Conservation (phyloP, 2,113 vertebrate genomes). For the Neogobius melanostomus region DNA sequence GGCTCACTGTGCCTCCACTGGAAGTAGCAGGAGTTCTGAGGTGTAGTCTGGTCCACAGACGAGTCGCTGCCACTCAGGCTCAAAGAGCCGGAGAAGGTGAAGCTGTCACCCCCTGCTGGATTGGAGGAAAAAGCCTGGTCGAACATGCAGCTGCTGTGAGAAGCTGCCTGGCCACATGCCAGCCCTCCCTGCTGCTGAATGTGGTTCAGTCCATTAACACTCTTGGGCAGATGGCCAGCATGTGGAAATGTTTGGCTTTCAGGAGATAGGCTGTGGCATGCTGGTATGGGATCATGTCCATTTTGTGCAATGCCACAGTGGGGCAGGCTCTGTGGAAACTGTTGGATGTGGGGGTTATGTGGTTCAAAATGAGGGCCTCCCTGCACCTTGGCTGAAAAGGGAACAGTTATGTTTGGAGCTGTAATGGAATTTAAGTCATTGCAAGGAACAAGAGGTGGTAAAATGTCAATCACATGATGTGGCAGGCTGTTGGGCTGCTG, state of each 20-base stretch:
- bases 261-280: neutral
- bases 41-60: slow-evolving; percentile 24
- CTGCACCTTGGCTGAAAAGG: slow-evolving; percentile 35
- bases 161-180: slow-evolving; percentile 12
- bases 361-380: slow-evolving; percentile 7
- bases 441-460: slow-evolving; percentile 48
- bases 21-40: slow-evolving; percentile 38
- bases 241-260: neutral
- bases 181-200: slow-evolving; percentile 30
- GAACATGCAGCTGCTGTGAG: slow-evolving; percentile 52
- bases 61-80: neutral
- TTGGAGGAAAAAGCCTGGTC: slow-evolving; percentile 20
- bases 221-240: neutral
- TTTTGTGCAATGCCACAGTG: slow-evolving; percentile 33
- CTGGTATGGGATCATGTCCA: slow-evolving; percentile 17
- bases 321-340: slow-evolving; percentile 39
- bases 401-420: neutral
- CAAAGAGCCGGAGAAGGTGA: slow-evolving; percentile 3
- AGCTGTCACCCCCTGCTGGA: slow-evolving; percentile 16
- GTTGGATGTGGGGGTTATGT: slow-evolving; percentile 17
- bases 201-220: slow-evolving; percentile 30
- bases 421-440: slow-evolving; percentile 26
- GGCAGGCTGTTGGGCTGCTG: slow-evolving; percentile 3
- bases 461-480: neutral
- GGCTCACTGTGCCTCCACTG: slow-evolving; percentile 27